A percentile compares a stretch with the other conserved stretches of the same genome.
Evolutionary conservation across 2,797 vertebrate species (phyloP).

Genomic region (Aplochiton taeniatus): DNA sequence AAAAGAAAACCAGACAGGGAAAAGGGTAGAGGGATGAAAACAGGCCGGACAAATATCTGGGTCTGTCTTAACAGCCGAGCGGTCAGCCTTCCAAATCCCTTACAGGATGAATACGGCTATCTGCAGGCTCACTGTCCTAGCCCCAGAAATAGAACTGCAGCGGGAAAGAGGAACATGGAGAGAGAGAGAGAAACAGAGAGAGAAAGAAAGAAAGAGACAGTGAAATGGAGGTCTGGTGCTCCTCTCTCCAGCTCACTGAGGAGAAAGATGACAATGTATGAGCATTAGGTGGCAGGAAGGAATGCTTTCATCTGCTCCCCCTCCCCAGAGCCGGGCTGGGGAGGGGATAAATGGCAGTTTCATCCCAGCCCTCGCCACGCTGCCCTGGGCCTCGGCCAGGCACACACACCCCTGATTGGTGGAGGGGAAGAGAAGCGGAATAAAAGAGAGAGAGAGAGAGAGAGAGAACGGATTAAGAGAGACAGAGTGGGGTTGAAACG

Average conservation of each 20-base stretch:
- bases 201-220: neutral
- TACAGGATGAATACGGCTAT: too few relatives aligned
- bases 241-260: slow-evolving; percentile 16
- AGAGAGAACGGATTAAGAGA: slow-evolving; percentile 17
- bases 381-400: slow-evolving; percentile 38
- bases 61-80: too few relatives aligned
- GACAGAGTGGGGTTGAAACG: slow-evolving; percentile 24
- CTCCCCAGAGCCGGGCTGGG: slow-evolving; percentile 15
- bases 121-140: neutral
- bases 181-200: neutral
- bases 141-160: neutral
- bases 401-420: slow-evolving; percentile 48
- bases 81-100: too few relatives aligned
- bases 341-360: slow-evolving; percentile 48
- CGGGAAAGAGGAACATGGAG: neutral
- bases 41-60: too few relatives aligned
- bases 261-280: slow-evolving; percentile 32
- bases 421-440: slow-evolving; percentile 32
- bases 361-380: slow-evolving; percentile 46
- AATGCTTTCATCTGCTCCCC: slow-evolving; percentile 43
- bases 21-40: too few relatives aligned
- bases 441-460: neutral
- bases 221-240: neutral
- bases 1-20: too few relatives aligned
- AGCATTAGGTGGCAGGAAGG: slow-evolving; percentile 35